Evolutionary conservation across 2,113 vertebrate species (phyloP), one percentile per base, ranked within the genome.

Genomic region (Lonchura striata): DNA sequence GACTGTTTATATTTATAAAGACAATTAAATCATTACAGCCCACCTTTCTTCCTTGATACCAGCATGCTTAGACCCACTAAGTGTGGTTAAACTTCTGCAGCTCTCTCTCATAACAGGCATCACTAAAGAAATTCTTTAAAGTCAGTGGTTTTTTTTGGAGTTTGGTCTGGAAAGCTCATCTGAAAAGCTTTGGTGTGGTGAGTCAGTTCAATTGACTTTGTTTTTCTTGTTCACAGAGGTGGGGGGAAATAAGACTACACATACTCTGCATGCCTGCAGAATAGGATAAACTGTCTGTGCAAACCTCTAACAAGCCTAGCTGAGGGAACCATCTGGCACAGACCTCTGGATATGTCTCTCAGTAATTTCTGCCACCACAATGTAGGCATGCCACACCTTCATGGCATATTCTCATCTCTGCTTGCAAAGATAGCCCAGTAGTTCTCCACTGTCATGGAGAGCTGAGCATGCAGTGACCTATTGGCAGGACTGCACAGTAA

Each of bases 191-290:
- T 42, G 21, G 14, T 60, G 8, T 88, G n/a, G 30, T n/a, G 15
- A 44, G 28, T 61, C 50, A n/a, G 25, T 66, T 60, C 21, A 52
- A 11, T 9, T 60, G 16, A 60, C 47, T 47, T 82, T 1, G 24
- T 75, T 87, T 72, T 60, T 49, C 24, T 17, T 64, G 31, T 71
- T 85, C 22, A 15, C 5, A 71, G 63, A 72, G 18, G 13, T 13
- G 12, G 12, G 7, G 30, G 5, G 5, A 46, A 56, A 7, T 82
- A 70, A 31, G 20, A 46, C 22, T 35, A 2, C 0, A 0, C 17
- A 27, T 50, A 4, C 17, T 68, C 47, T 59, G 10, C 42, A 20
- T 22, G 44, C 25, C n/a, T 81, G 46, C 47, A 42, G 60, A 70
- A 25, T 11, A 69, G 44, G 44, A 41, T 77, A 21, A 81, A 33